Conservation (phyloP, 2,888 invertebrate genomes). For the Trichogramma dendrolimi region DNA sequence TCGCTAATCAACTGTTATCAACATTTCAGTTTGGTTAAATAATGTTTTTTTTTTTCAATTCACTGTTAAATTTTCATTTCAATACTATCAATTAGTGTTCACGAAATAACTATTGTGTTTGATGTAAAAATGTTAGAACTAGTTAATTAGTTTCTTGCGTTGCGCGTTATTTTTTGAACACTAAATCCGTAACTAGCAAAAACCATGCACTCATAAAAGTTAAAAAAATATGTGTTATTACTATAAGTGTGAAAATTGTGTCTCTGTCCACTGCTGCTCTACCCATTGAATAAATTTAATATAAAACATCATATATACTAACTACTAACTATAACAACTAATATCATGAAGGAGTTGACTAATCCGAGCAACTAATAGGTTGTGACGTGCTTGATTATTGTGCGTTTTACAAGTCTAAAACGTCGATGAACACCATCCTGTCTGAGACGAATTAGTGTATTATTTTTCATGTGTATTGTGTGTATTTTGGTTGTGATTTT, state of each 20-base stretch:
- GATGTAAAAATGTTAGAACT: neutral
- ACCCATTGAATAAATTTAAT: constrained; percentile 35
- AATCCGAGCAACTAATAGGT: no score
- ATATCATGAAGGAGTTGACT: neutral
- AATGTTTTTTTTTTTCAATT: constrained; percentile 1
- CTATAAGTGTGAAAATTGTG: constrained; percentile 50
- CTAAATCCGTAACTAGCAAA: neutral
- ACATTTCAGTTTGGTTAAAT: no score
- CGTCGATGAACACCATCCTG: no score
- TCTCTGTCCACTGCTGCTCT: constrained; percentile 52
- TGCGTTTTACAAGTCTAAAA: no score
- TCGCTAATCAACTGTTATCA: no score
- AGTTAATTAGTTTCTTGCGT: no score
- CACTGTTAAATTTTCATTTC: constrained; percentile 3
- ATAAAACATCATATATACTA: constrained; percentile 36
- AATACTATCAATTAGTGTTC: neutral
- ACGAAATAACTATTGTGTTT: constrained; percentile 17
- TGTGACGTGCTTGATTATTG: no score
- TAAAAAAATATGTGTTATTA: constrained; percentile 33
- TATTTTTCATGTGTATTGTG: no score
- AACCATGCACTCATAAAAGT: constrained; percentile 4
- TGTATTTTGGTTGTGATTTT: no score
- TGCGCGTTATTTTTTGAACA: no score
- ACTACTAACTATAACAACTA: constrained; percentile 37
- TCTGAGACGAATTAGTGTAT: no score